Base-by-base conservation (phyloP, 2,113 vertebrate genomes). In the Varanus salvator region DNA sequence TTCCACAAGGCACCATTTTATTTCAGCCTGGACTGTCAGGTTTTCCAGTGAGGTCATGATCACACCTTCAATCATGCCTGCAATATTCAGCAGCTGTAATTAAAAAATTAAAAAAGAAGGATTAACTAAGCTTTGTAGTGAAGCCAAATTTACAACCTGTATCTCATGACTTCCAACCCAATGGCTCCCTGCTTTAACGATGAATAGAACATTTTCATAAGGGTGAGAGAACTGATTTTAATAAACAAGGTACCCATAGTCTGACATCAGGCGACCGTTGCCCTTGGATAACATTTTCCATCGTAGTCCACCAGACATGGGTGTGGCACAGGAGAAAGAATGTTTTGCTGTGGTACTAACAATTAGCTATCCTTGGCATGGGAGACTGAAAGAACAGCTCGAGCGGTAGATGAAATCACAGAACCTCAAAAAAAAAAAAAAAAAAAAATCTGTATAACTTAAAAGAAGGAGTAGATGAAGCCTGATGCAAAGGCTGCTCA, bases 1-100 rank as follows among this genome's bases (percentile, higher is more conserved):
- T 69, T 52, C 17, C 74, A 85, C 72, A 85, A 89, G 44, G 82
- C 21, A 38, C 60, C 23, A 23, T 44, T 57, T 85, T 11, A 57
- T 82, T 69, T 44, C 60, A 85, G 8, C 31, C 17, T 57, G 50
- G 82, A 50, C 21, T 31, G 17, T 90, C 83, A 90, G 19, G 71
- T 71, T 90, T 90, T 90, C 83, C 50, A 85, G 31, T 90, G 88
- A 90, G 75, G 75, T 90, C 74, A 89, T 54, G 57, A 84, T 89
- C 44, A 15, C 66, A 19, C 72, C 29, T 78, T 77, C 48, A 15
- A 29, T 69, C 88, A 78, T 50, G 48, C 88, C 76, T 85, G 80
- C 83, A 77, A 84, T 78, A 68, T 69, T 57, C 48, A 80, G n/a
- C 38, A 80, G 83, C 52, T 27, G 50, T 60, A 85, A 85, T 85